Evolutionary conservation across 2,113 vertebrate genomes (phyloP).

Genomic region (Gobius niger): DNA sequence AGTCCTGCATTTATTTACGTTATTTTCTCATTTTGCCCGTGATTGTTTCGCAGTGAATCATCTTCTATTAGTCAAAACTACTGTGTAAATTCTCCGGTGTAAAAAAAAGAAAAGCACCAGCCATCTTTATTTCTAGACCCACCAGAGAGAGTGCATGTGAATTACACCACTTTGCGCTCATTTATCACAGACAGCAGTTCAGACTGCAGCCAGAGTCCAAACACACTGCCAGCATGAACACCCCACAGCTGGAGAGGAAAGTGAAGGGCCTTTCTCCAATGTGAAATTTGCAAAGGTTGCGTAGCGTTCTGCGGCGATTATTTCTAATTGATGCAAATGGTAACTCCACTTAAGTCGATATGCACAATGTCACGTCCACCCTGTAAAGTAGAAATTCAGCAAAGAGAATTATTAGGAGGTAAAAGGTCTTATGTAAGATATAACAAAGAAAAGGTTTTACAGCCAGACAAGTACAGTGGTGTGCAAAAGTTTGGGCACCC

Average conservation of each 20-base stretch:
- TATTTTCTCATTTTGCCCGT: neutral
- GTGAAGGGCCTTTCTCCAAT: conserved; percentile 58
- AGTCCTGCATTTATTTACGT: neutral
- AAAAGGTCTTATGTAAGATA: neutral
- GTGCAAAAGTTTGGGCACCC: no score
- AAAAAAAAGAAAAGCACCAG: conserved; percentile 30
- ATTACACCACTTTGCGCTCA: conserved; percentile 48
- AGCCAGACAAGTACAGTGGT: no score
- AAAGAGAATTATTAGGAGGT: neutral
- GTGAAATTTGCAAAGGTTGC: conserved; percentile 30
- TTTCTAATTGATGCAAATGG: conserved; percentile 21
- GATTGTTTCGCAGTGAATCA: conserved; percentile 9
- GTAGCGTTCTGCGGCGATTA: conserved; percentile 39
- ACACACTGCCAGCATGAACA: conserved; percentile 49
- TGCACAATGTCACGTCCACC: conserved; percentile 27
- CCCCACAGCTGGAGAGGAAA: conserved; percentile 62
- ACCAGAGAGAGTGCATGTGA: conserved; percentile 46
- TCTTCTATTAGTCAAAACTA: conserved; percentile 6
- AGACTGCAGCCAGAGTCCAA: conserved; percentile 45
- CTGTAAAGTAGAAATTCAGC: neutral
- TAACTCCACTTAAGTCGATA: conserved; percentile 12
- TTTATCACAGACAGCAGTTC: conserved; percentile 53
- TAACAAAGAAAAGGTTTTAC: neutral
- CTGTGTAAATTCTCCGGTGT: conserved; percentile 22
- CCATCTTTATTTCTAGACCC: conserved; percentile 18